A percentile compares a stretch with the other conserved stretches of the same genome.
phyloP scores from a whole-genome alignment of 37 sponge, comb jelly and placozoan genomes.

The Hexactinellida sp. region DNA sequence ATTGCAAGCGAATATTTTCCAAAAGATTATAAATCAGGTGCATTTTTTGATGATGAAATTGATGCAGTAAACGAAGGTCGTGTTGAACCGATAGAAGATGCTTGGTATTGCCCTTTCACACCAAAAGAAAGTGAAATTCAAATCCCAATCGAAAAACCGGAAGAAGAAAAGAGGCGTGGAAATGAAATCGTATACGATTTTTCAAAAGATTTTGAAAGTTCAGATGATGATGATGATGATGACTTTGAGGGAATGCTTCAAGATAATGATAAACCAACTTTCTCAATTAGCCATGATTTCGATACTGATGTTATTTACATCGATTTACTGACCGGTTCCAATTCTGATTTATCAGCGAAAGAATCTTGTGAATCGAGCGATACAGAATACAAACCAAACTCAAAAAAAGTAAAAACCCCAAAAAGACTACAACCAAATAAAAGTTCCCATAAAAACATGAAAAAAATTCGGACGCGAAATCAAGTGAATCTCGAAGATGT shows the following conservation, averaged over 20 bases:
- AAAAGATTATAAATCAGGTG: neutral
- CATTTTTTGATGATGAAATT: conserved; percentile 14
- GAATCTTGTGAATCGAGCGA: neutral
- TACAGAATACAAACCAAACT: neutral
- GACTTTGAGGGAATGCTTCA: too few relatives aligned
- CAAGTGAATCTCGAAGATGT: neutral
- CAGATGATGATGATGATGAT: neutral
- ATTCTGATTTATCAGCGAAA: neutral
- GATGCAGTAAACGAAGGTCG: neutral
- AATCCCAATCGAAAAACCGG: too few relatives aligned
- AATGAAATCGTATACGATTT: neutral
- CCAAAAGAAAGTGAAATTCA: neutral
- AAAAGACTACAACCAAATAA: neutral
- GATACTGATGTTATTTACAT: neutral
- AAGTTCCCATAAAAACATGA: neutral
- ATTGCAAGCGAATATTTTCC: neutral
- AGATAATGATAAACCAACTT: too few relatives aligned
- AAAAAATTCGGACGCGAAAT: neutral
- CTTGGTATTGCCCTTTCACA: neutral
- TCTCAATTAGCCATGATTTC: too few relatives aligned
- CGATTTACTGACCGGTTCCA: neutral
- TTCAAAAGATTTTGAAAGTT: neutral
- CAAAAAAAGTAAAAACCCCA: neutral
- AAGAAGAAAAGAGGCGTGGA: neutral
- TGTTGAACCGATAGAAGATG: conserved; percentile 1